Evolutionary conservation across 1,140 invertebrate species (phyloP), one percentile per base, ranked within the genome.

Genomic region (Piezodorus guildinii): DNA sequence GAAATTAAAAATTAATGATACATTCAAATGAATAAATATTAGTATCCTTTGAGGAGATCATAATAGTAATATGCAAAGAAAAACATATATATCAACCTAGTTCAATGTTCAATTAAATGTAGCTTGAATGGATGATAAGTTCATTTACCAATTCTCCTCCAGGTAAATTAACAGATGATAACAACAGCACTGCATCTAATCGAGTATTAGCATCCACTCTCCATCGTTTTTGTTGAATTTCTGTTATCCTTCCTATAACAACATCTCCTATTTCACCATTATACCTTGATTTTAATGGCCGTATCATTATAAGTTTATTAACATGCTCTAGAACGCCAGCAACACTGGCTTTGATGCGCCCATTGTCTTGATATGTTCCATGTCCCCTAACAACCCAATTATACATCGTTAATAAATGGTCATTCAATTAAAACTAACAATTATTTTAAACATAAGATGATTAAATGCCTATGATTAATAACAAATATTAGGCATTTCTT

Each of bases 191-290:
- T 6, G 94, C 90, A 75, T 98, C 90, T 17, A 97, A 74, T 69
- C 92, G 84, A 0, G 92, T 85, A 77, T 94, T 94, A 3, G 90
- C 93, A 70, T 98, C 94, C 30, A 99, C 90, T 79, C 92, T 93
- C 95, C 95, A 98, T 69, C 92, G 78, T 72, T 88, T 90, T 69
- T 94, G 87, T 73, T 90, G 87, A 1, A 94, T 87, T 75, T 97
- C 93, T 0, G 88, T 84, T 17, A 99, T 89, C 64, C 96, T 79
- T 0, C 94, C 96, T 46, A 99, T 88, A 44, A 99, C 83, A 17
- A 99, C 92, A 79, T 99, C 96, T 0, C 96, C 96, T 64, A 98
- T 90, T 77, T 98, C 94, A 10, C 96, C 95, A 72, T 88, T 86
- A 72, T 92, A 93, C 30, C 88, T 80, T 70, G 87, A 88, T 74